These are phyloP conservation scores for Bradypodion pumilum DNA, from an alignment of 2,797 vertebrate genomes.

Conservation along the genomic window DNA sequence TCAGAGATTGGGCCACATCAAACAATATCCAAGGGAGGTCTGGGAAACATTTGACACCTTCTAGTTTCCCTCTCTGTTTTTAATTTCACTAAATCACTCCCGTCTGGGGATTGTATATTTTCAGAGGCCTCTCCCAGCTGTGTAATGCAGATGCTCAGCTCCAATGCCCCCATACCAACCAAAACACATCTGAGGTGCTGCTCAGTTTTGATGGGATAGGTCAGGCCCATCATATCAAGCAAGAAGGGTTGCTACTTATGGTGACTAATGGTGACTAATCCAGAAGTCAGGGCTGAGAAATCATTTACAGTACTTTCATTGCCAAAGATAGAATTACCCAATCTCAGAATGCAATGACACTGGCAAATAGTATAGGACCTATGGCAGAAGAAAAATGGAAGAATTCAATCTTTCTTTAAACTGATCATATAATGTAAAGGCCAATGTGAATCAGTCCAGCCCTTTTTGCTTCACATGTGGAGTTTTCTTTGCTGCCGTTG, in stretches of 20 bases:
- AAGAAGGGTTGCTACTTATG: slow-evolving; percentile 21
- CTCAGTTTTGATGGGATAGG: slow-evolving; percentile 43
- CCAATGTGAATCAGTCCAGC: too few species aligned
- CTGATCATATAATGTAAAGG: too few species aligned
- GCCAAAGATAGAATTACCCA: too few species aligned
- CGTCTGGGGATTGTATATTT: slow-evolving; percentile 82
- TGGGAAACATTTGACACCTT: slow-evolving; percentile 79
- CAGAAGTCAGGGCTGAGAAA: neutral
- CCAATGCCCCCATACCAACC: slow-evolving; percentile 65
- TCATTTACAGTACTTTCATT: too few species aligned
- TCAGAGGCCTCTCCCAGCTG: slow-evolving; percentile 75
- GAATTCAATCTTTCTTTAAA: too few species aligned
- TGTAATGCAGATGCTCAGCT: slow-evolving; percentile 66
- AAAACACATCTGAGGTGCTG: slow-evolving; percentile 50
- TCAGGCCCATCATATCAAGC: slow-evolving; percentile 2
- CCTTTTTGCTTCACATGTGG: too few species aligned
- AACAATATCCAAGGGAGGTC: slow-evolving; percentile 67
- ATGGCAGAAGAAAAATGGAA: too few species aligned
- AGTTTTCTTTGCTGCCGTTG: too few species aligned
- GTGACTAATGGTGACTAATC: neutral
- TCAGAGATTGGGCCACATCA: slow-evolving; percentile 76
- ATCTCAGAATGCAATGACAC: too few species aligned
- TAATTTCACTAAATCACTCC: slow-evolving; percentile 82
- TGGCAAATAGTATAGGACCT: too few species aligned
- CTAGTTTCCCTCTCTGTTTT: slow-evolving; percentile 75